phyloP scores from a whole-genome alignment of 2,113 vertebrate genomes.

The Prionailurus bengalensis region DNA sequence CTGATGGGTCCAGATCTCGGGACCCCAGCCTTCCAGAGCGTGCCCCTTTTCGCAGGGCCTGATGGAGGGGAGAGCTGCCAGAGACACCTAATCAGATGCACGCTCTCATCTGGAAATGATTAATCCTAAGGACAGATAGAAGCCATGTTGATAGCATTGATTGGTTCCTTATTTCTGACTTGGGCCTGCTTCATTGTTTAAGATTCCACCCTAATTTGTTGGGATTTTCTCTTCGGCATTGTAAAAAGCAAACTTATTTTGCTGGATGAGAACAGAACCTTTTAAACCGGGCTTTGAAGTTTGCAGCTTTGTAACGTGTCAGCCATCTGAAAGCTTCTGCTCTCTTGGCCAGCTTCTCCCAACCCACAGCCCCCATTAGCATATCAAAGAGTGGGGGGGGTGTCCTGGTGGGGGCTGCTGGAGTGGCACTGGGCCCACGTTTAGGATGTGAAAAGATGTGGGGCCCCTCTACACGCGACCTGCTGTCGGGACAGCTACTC shows the following conservation, averaged over 20 bases:
- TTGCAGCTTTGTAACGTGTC: slow-evolving; percentile 82
- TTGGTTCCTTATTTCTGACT: slow-evolving; percentile 93
- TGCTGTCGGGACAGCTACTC: not conserved
- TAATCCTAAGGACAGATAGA: slow-evolving; percentile 90
- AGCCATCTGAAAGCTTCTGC: slow-evolving; percentile 81
- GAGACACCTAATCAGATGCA: slow-evolving; percentile 82
- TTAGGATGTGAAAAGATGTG: slow-evolving; percentile 3
- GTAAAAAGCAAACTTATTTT: slow-evolving; percentile 84
- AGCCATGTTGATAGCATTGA: slow-evolving; percentile 93
- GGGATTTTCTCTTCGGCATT: slow-evolving; percentile 78
- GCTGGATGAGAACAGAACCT: slow-evolving; percentile 79
- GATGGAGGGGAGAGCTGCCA: slow-evolving; percentile 75
- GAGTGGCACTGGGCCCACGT: slow-evolving; percentile 74
- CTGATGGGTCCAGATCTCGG: not conserved
- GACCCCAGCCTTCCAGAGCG: not conserved
- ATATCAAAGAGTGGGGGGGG: slow-evolving; percentile 85
- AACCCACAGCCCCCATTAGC: slow-evolving; percentile 85
- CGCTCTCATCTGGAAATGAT: slow-evolving; percentile 92
- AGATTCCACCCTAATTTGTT: slow-evolving; percentile 84
- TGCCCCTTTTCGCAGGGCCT: slow-evolving; percentile 60
- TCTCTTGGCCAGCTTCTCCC: slow-evolving; percentile 82
- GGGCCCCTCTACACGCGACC: not conserved
- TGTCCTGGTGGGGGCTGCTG: slow-evolving; percentile 69
- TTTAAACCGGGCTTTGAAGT: slow-evolving; percentile 86
- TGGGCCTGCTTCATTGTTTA: slow-evolving; percentile 83